Percentiles rank a stretch among this genome's conserved stretches.
Conservation (phyloP, 30 jellyfish, hydroid and myxozoan genomes). For the Aurelia aurita complex sp. Pacific region DNA sequence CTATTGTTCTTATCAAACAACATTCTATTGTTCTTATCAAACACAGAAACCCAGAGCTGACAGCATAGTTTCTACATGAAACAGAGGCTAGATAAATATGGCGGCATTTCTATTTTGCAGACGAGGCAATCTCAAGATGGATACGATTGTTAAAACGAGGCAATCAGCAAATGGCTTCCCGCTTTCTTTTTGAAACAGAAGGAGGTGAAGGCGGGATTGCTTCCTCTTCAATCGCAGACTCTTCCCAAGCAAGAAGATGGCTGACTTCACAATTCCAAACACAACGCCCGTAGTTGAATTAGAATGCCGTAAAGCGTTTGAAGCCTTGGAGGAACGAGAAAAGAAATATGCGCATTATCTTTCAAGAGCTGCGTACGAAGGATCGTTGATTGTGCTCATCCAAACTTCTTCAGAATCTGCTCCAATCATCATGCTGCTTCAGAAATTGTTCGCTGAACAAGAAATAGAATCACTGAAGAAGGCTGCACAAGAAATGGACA, state of each 20-base stretch:
- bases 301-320: conserved; percentile 80
- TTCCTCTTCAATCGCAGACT: no score
- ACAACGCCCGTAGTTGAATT: conserved; percentile 58
- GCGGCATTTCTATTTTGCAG: not conserved
- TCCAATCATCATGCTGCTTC: conserved; percentile 75
- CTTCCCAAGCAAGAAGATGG: conserved; percentile 4
- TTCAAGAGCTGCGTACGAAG: conserved; percentile 81
- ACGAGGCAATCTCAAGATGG: not conserved
- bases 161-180: not conserved
- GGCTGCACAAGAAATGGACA: conserved; percentile 55
- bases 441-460: conserved; percentile 69
- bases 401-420: conserved; percentile 91
- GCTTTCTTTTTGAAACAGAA: no score
- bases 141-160: not conserved
- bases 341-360: conserved; percentile 78
- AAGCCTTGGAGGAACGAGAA: conserved; percentile 59
- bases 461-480: conserved; percentile 54
- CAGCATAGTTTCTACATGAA: no score
- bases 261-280: conserved; percentile 65
- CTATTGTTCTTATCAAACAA: no score
- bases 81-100: no score
- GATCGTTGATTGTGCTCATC: conserved; percentile 79
- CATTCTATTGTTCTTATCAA: no score
- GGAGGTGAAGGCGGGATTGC: no score
- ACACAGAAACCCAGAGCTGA: no score